Percentiles rank a stretch among this genome's conserved stretches.
Evolutionary conservation across 2,797 vertebrate species (phyloP).

Genomic region (Agapornis canus): DNA sequence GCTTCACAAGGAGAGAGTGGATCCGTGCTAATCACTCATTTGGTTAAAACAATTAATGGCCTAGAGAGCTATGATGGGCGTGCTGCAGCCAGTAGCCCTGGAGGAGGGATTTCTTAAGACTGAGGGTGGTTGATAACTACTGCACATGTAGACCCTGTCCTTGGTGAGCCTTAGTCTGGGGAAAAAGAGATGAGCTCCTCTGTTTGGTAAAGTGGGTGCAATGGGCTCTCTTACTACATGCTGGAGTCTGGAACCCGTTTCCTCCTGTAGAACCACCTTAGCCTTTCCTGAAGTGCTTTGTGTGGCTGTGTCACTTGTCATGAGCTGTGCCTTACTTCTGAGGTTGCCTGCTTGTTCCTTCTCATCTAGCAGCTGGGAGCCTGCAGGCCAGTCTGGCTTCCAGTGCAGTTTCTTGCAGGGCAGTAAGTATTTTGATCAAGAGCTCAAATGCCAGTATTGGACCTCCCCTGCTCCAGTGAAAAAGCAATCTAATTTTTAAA

Average conservation of each 20-base stretch:
- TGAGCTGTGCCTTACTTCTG: not conserved
- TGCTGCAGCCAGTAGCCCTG: not conserved
- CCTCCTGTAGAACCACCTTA: not conserved
- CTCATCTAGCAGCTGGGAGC: not conserved
- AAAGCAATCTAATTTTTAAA: not conserved
- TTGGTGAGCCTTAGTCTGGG: not conserved
- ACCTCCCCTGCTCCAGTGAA: not conserved
- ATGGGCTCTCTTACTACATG: accelerated
- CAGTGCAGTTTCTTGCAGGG: not conserved
- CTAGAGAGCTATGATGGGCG: not conserved
- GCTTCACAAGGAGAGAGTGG: conserved; percentile 30
- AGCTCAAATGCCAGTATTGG: not conserved
- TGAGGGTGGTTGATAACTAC: accelerated
- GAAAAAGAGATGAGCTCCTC: not conserved
- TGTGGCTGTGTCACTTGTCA: not conserved
- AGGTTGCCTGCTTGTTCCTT: not conserved
- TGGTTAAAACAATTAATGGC: conserved; percentile 26
- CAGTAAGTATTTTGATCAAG: not conserved
- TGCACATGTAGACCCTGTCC: not conserved
- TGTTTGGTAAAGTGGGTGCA: not conserved
- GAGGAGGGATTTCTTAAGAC: not conserved
- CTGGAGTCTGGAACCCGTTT: not conserved
- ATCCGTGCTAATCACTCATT: conserved; percentile 48
- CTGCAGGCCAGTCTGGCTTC: not conserved
- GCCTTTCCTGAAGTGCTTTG: not conserved